Conservation (phyloP, 2,797 vertebrate species). For the Tenualosa thibaudeaui region DNA sequence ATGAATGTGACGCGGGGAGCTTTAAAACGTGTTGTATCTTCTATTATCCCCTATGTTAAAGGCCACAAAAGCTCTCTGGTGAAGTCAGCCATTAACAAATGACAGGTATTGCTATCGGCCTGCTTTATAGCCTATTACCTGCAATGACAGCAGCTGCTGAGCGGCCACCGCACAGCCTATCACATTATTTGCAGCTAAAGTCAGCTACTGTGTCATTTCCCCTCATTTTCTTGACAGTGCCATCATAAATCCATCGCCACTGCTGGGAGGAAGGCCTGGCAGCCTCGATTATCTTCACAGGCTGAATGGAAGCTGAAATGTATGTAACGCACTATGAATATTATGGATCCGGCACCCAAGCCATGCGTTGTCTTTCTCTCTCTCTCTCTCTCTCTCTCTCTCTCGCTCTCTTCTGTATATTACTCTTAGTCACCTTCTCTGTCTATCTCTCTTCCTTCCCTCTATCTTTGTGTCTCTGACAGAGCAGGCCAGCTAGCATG, state of each 20-base stretch:
- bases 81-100: slow-evolving; percentile 99
- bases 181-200: slow-evolving; percentile 99
- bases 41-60: slow-evolving; percentile 99
- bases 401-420: slow-evolving; percentile 1
- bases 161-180: slow-evolving; percentile 98
- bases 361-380: slow-evolving; percentile 89
- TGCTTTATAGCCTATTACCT: slow-evolving; percentile 99
- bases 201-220: slow-evolving; percentile 99
- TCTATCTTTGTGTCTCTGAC: background rate
- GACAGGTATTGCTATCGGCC: slow-evolving; percentile 99
- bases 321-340: slow-evolving; percentile 99
- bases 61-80: slow-evolving; percentile 99
- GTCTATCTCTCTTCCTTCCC: slow-evolving; percentile 23
- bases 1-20: slow-evolving; percentile 98
- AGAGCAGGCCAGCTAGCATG: slow-evolving; percentile 70
- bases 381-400: slow-evolving; percentile 44
- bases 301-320: slow-evolving; percentile 99
- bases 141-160: slow-evolving; percentile 99
- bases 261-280: slow-evolving; percentile 98
- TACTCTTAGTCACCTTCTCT: slow-evolving; percentile 25
- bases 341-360: slow-evolving; percentile 92
- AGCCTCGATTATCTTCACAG: slow-evolving; percentile 99
- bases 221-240: slow-evolving; percentile 99
- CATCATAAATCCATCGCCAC: slow-evolving; percentile 99
- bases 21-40: slow-evolving; percentile 99